A percentile compares a stretch with the other conserved stretches of the same genome.
These are phyloP conservation scores for Octodon degus DNA, from an alignment of 2,113 vertebrate species.

Conservation along the genomic window DNA sequence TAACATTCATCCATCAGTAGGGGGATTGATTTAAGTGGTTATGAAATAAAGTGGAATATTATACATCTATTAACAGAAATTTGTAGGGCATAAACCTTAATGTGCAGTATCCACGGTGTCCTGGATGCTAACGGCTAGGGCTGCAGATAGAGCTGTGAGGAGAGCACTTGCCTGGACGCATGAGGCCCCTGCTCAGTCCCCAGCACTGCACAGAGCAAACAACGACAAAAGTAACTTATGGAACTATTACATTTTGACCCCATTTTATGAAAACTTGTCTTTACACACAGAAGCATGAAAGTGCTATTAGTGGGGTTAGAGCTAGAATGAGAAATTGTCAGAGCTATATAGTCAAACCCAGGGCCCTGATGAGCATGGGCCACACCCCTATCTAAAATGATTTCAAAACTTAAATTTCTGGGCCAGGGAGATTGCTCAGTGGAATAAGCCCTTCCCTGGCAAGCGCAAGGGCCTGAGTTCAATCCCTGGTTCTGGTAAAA, in stretches of 20 bases:
- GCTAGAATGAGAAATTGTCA: neutral
- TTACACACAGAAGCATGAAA: neutral
- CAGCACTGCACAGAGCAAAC: neutral
- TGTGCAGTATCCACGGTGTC: neutral
- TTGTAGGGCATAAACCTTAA: neutral
- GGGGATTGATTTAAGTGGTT: neutral
- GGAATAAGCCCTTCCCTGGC: too few species aligned
- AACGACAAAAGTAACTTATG: neutral
- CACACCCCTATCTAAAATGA: too few species aligned
- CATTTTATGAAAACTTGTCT: neutral
- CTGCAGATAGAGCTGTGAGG: neutral
- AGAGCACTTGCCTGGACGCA: neutral
- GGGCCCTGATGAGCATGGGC: neutral
- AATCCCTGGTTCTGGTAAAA: too few species aligned
- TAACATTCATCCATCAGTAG: neutral
- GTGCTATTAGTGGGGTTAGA: neutral
- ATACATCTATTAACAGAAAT: conserved; percentile 16
- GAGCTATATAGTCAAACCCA: neutral
- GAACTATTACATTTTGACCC: neutral
- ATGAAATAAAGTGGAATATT: neutral
- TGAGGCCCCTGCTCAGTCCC: neutral
- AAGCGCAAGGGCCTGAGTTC: too few species aligned
- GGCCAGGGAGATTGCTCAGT: too few species aligned
- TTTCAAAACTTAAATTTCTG: too few species aligned
- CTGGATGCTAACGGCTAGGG: neutral